Percentiles rank a stretch among this genome's conserved stretches.
These are phyloP conservation scores for Polyommatus iphigenia DNA, from an alignment of 2,888 invertebrate genomes.

Conservation along the genomic window DNA sequence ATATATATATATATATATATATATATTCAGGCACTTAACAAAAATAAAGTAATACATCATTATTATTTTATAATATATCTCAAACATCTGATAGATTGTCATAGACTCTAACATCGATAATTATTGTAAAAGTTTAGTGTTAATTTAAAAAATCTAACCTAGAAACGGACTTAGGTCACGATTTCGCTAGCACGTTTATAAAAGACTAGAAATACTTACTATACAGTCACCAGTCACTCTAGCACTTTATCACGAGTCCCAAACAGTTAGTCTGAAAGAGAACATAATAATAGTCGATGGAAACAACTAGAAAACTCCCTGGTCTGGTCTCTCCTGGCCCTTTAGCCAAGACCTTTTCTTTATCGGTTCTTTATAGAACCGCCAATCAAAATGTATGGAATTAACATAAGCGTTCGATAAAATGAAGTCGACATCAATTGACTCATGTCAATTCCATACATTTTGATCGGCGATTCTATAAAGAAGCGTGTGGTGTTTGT, in stretches of 20 bases:
- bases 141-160: slow-evolving; percentile 29
- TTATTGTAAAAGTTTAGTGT: slow-evolving; percentile 8
- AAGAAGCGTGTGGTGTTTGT: too few species aligned
- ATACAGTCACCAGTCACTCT: slow-evolving; percentile 45
- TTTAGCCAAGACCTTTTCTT: too few species aligned
- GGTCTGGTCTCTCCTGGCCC: too few species aligned
- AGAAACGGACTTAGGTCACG: slow-evolving; percentile 21
- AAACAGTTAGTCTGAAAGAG: slow-evolving; percentile 45
- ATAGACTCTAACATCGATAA: slow-evolving; percentile 19
- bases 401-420: too few species aligned
- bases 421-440: too few species aligned
- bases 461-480: too few species aligned
- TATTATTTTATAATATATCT: not conserved
- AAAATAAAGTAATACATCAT: not conserved
- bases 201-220: slow-evolving; percentile 40
- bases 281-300: slow-evolving; percentile 11
- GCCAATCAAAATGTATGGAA: too few species aligned
- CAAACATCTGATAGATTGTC: not conserved
- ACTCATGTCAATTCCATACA: too few species aligned
- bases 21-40: not conserved
- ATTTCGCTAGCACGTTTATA: slow-evolving; percentile 21
- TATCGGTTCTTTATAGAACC: too few species aligned
- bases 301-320: not conserved
- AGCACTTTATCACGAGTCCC: slow-evolving; percentile 45
- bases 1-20: too few species aligned